A percentile compares a stretch with the other conserved stretches of the same genome.
These are phyloP conservation scores for Sialis fuliginosa DNA, from an alignment of 2,888 invertebrate genomes.

Conservation along the genomic window DNA sequence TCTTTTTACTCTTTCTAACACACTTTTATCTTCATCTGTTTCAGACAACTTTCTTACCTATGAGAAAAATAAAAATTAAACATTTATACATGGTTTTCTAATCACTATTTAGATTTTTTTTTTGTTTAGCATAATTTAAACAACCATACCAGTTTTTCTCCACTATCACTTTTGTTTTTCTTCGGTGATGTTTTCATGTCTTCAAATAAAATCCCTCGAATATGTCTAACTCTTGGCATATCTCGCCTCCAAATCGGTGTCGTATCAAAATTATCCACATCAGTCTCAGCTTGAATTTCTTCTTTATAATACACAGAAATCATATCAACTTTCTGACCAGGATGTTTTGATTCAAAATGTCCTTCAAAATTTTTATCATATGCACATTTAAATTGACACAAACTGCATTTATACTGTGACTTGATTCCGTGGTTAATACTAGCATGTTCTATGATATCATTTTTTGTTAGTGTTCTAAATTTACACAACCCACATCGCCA, in stretches of 20 bases:
- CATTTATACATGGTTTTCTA: too few relatives aligned
- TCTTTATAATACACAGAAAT: conserved; percentile 36
- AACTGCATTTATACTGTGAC: conserved; percentile 50
- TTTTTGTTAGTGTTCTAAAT: conserved; percentile 36
- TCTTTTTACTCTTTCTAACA: conserved; percentile 1
- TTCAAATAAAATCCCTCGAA: conserved; percentile 40
- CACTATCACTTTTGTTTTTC: conserved; percentile 4
- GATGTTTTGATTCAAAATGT: conserved; percentile 42
- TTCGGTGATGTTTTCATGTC: conserved; percentile 19
- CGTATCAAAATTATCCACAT: conserved; percentile 28
- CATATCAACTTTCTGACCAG: conserved; percentile 23
- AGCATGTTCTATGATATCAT: conserved; percentile 41
- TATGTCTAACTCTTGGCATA: conserved; percentile 35
- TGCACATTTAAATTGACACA: conserved; percentile 41
- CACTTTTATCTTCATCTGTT: conserved; percentile 6
- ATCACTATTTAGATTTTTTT: too few relatives aligned
- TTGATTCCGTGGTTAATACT: conserved; percentile 39
- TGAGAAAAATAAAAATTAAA: too few relatives aligned
- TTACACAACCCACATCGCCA: conserved; percentile 58
- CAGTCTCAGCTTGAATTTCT: conserved; percentile 12
- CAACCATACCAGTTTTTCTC: conserved; percentile 1
- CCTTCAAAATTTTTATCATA: conserved; percentile 35
- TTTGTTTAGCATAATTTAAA: too few relatives aligned
- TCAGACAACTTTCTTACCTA: conserved; percentile 1
- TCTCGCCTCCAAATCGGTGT: conserved; percentile 43